phyloP scores from a whole-genome alignment of 2,888 invertebrate genomes.

The Tuberolachnus salignus region DNA sequence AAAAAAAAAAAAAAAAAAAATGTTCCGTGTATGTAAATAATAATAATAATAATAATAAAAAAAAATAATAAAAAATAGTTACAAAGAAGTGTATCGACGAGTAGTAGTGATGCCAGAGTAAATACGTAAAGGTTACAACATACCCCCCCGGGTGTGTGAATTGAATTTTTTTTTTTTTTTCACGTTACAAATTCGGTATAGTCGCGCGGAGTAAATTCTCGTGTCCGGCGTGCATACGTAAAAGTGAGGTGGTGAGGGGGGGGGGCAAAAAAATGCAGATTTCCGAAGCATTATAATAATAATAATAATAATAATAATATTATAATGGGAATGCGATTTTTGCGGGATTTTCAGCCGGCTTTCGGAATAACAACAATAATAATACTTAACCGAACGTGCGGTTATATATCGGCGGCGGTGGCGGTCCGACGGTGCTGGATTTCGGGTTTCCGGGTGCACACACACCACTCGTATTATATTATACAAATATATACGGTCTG shows the following conservation, averaged over 20 bases:
- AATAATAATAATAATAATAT: constrained; percentile 37
- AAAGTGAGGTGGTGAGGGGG: too few relatives aligned
- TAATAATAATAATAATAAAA: constrained; percentile 33
- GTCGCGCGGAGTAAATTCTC: neutral
- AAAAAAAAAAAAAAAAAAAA: constrained; percentile 13
- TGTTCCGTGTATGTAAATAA: constrained; percentile 22
- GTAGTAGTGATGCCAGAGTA: neutral
- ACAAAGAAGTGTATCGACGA: constrained; percentile 52
- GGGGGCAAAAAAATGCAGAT: constrained; percentile 39
- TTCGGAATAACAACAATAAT: constrained; percentile 10
- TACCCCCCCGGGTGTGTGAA: constrained; percentile 51
- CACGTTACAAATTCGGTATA: constrained; percentile 14
- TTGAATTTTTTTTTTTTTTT: constrained; percentile 24
- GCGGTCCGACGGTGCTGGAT: neutral
- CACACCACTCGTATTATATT: neutral
- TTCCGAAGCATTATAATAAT: constrained; percentile 33
- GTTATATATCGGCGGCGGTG: neutral
- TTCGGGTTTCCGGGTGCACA: constrained; percentile 46
- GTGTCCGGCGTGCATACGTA: constrained; percentile 9
- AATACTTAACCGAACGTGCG: neutral
- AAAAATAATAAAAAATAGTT: neutral
- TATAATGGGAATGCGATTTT: constrained; percentile 51
- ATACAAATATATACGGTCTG: constrained; percentile 10
- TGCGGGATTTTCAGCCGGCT: constrained; percentile 30
- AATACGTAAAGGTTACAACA: too few relatives aligned